phyloP scores from a whole-genome alignment of 2,113 vertebrate species.

The Leptobrachium leishanense region DNA sequence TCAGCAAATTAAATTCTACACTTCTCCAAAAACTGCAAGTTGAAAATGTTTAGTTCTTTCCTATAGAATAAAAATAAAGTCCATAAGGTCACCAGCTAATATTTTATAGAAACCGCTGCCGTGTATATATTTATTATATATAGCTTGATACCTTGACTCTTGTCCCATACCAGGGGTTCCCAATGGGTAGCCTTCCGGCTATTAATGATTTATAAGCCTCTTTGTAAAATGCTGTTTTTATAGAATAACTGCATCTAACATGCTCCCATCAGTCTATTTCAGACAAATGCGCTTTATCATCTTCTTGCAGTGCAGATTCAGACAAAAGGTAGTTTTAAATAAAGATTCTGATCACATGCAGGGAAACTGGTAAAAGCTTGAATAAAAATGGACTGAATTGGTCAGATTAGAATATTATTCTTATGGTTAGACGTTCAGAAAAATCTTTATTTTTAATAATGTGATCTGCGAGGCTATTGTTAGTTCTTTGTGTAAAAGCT shows the following conservation, averaged over 20 bases:
- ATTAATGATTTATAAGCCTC: neutral
- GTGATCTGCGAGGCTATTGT: neutral
- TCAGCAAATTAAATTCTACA: too few relatives aligned
- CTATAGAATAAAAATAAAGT: too few relatives aligned
- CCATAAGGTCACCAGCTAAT: too few relatives aligned
- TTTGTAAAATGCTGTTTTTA: conserved; percentile 11
- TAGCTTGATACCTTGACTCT: too few relatives aligned
- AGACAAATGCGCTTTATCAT: neutral
- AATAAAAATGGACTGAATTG: neutral
- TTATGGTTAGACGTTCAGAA: neutral
- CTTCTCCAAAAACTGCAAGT: too few relatives aligned
- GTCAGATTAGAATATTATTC: neutral
- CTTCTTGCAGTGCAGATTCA: neutral
- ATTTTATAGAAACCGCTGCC: too few relatives aligned
- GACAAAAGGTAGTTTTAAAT: neutral
- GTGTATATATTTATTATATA: too few relatives aligned
- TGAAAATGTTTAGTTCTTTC: too few relatives aligned
- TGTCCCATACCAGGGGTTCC: too few relatives aligned
- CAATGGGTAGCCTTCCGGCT: too few relatives aligned
- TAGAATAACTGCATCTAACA: conserved; percentile 1
- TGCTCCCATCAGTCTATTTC: neutral
- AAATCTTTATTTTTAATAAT: neutral
- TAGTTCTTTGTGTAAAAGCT: neutral
- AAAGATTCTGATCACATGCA: too few relatives aligned
- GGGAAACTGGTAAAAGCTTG: neutral